Evolutionary conservation across 2,888 invertebrate genomes (phyloP).

Genomic region (Ichneumoninae sp.): DNA sequence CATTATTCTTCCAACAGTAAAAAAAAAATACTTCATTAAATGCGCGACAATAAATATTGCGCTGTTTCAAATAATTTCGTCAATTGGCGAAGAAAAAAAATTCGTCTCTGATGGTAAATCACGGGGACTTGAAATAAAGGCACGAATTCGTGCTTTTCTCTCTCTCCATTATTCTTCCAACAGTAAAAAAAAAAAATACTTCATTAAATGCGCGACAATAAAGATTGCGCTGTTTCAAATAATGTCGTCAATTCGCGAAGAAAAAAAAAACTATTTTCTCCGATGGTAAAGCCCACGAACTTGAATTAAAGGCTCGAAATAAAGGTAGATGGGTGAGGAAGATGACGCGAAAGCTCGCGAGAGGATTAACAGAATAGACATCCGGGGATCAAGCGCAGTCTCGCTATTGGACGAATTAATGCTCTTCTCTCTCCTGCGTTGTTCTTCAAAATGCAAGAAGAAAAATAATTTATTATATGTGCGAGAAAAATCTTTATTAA

Average conservation of each 20-base stretch:
- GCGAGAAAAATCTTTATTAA: too few species aligned
- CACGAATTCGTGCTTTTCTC: slow-evolving; percentile 53
- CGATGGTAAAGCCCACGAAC: slow-evolving; percentile 37
- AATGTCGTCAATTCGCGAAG: too few species aligned
- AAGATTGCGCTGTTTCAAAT: too few species aligned
- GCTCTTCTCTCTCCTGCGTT: slow-evolving; percentile 33
- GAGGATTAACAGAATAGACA: slow-evolving; percentile 66
- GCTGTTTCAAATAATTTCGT: too few species aligned
- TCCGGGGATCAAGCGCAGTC: slow-evolving; percentile 64
- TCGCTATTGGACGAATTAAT: slow-evolving; percentile 63
- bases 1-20: neutral
- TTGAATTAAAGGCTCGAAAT: neutral
- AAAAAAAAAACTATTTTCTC: neutral
- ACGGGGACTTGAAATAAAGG: neutral
- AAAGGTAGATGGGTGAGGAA: slow-evolving; percentile 34
- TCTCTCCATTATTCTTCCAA: slow-evolving; percentile 10
- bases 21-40: too few species aligned
- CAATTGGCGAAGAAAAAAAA: neutral
- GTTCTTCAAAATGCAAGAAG: neutral
- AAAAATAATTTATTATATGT: neutral
- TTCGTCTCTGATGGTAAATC: slow-evolving; percentile 25
- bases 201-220: too few species aligned
- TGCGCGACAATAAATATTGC: too few species aligned
- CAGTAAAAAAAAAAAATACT: too few species aligned
- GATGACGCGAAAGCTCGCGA: slow-evolving; percentile 62